Evolutionary conservation across 2,797 vertebrate species (phyloP), one percentile per base, ranked within the genome.

Genomic region (Muraenolepis orangiensis): DNA sequence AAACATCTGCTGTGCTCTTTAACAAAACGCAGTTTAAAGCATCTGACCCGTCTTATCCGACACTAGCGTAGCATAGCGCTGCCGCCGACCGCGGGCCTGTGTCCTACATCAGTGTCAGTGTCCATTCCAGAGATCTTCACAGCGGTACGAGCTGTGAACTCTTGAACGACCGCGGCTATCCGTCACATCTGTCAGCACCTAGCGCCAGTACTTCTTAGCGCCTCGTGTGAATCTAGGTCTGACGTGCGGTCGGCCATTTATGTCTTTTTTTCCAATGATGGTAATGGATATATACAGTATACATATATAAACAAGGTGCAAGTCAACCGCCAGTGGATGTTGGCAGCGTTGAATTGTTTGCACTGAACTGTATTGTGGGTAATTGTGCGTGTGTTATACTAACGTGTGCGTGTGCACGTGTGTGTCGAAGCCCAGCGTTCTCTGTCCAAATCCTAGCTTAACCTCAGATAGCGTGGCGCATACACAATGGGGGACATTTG

Each of bases 211-310:
- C 70, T 72, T 77, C 85, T 86, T 85, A 77, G 84, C 85, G 70
- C 80, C 69, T 81, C 72, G 69, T 72, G 36, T 23, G 1, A 30
- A 66, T 79, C 75, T 73, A 61, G 74, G 78, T 77, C 79, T 29
- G 34, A 78, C 79, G n/a, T 85, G 46, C 12, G 38, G 69, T 81
- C 73, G 3, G 72, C 82, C 80, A 61, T 74, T 79, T 67, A 75
- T 81, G 72, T 75, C 74, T 69, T 76, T 80, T 82, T 76, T 80
- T 82, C 76, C 75, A 78, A 85, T 31, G 73, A 77, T 73, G 74
- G 81, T 86, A 87, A 82, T 74, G 73, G 85, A 90, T 85, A 77
- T 69, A 69, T 69, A 69, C 83, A 87, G 76, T 69, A 69, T 69
- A 69, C 83, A 87, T 88, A 85, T 72, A 87, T 64, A 75, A 77